Base-by-base conservation (phyloP, 2,888 invertebrate genomes). In the Rhynchonema sp. region DNA sequence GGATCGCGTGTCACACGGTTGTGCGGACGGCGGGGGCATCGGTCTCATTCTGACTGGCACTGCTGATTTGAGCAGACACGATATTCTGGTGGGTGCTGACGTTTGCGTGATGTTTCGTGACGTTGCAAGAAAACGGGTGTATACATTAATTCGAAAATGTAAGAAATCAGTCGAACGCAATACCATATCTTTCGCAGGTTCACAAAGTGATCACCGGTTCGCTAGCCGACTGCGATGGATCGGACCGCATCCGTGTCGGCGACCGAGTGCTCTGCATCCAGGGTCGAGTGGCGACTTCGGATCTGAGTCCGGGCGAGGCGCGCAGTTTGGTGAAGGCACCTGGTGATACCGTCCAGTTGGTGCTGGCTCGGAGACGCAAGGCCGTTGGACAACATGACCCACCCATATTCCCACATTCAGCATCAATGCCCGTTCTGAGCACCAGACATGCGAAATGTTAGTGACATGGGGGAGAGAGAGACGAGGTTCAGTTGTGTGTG, bases 221-320 rank as follows among this genome's bases (percentile, higher is more conserved):
- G 68, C 82, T 86, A 58, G 89, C 89, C 53, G 86, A 86, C 68
- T 82, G 83, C 69, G 87, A 89, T 71, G 54, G 27, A 3, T 3
- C 49, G 3, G 90, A 90, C 6, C 79, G 84, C 59, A 79, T 91
- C 56, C 84, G 85, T 73, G 83, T 86, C 70, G 89, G 90, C 23
- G 87, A 88, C 71, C 83, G 87, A 74, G 83, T 92, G 64, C 77
- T 87, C 66, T 86, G 87, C 67, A 88, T 91, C 66, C 91, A 91
- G 73, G 88, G 88, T 54, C 81, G n/a, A n/a, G 20, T 49, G 49
- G 49, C 49, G 20, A 49, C 20, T 49, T n/a, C 20, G n/a, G 3
- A 3, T 13, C 49, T 49, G 49, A 49, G n/a, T 6, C 49, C 49
- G 23, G 49, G 20, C 23, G 49, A 49, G 13, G 49, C 49, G 3